Percentiles rank a stretch among this genome's conserved stretches.
These are phyloP conservation scores for Poeciliopsis infans DNA, from an alignment of 2,797 vertebrate species.

Conservation along the genomic window DNA sequence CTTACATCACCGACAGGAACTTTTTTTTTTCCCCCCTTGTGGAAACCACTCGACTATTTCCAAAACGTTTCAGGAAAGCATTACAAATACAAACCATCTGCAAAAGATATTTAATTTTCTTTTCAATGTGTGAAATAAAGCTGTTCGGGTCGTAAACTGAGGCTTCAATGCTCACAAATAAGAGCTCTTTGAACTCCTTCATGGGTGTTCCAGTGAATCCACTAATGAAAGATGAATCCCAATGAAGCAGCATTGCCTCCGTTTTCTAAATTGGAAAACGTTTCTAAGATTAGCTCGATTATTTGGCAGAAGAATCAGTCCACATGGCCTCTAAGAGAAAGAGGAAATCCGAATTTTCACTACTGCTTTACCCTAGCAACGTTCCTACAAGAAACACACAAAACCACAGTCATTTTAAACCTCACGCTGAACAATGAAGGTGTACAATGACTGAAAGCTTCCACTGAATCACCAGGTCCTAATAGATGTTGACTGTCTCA, in stretches of 20 bases:
- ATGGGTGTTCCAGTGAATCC: slow-evolving; percentile 11
- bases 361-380: slow-evolving; percentile 46
- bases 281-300: slow-evolving; percentile 52
- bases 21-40: slow-evolving; percentile 16
- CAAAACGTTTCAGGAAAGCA: slow-evolving; percentile 48
- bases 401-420: not conserved
- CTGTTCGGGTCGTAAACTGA: not conserved
- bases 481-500: slow-evolving; percentile 3
- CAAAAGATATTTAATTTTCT: slow-evolving; percentile 2
- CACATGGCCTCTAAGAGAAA: slow-evolving; percentile 40
- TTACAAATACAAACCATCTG: not conserved
- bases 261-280: slow-evolving; percentile 36
- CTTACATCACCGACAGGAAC: slow-evolving; percentile 46
- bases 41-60: slow-evolving; percentile 52
- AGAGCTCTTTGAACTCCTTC: not conserved
- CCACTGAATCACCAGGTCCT: slow-evolving; percentile 51
- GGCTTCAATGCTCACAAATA: not conserved
- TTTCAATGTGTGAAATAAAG: not conserved
- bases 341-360: slow-evolving; percentile 43
- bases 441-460: slow-evolving; percentile 42
- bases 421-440: not conserved
- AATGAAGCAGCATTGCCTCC: slow-evolving; percentile 37
- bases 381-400: slow-evolving; percentile 11
- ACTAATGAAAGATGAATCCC: slow-evolving; percentile 18
- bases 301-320: slow-evolving; percentile 29